phyloP scores from a whole-genome alignment of 2,888 invertebrate species.

The Meiosimyza decipiens region DNA sequence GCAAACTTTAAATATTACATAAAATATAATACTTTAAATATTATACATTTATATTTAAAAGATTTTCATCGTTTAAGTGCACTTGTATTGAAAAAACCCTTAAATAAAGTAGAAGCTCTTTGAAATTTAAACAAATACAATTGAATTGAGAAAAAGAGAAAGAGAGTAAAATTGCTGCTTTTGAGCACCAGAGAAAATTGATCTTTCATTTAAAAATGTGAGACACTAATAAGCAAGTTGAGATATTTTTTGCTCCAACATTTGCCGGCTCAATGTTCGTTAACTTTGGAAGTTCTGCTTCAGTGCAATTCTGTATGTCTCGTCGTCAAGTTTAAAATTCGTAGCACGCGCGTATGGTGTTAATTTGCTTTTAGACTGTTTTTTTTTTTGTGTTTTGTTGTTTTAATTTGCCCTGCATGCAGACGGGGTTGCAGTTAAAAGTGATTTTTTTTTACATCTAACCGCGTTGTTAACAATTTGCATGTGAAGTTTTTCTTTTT shows the following conservation, averaged over 20 bases:
- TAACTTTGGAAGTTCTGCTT: constrained; percentile 37
- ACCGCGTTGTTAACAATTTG: neutral
- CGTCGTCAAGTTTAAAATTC: constrained; percentile 38
- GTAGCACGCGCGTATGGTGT: constrained; percentile 13
- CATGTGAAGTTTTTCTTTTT: neutral
- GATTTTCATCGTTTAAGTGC: constrained; percentile 22
- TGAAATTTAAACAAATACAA: no score
- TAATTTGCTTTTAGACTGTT: constrained; percentile 25
- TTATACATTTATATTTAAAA: neutral
- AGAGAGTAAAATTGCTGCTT: neutral
- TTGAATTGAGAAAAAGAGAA: neutral
- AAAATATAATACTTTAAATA: constrained; percentile 20
- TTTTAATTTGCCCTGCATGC: constrained; percentile 28
- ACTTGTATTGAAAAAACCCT: constrained; percentile 23
- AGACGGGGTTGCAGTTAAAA: constrained; percentile 8
- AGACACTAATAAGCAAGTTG: neutral
- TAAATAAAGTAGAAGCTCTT: no score
- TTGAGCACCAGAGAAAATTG: no score
- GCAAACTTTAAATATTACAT: neutral
- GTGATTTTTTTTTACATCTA: neutral
- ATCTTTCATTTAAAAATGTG: neutral
- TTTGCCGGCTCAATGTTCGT: neutral
- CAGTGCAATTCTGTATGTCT: constrained; percentile 48
- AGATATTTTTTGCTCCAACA: neutral
- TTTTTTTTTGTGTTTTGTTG: constrained; percentile 30